Evolutionary conservation across 1,140 invertebrate genomes (phyloP), one percentile per base, ranked within the genome.

Genomic region (Drosophila nannoptera): DNA sequence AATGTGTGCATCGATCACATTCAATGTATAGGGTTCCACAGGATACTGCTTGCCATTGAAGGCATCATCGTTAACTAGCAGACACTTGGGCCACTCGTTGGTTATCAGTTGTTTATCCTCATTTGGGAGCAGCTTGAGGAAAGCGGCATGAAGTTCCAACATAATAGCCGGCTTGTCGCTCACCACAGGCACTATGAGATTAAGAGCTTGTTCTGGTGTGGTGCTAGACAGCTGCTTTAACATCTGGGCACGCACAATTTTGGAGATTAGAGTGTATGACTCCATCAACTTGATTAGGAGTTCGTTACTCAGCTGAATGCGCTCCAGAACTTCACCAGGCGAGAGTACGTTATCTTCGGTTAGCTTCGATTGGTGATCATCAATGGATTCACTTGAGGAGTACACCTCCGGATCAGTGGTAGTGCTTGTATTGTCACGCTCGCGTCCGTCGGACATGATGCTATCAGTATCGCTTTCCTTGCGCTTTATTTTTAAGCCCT

Each of bases 31-130:
- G 0, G 77, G 71, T 22, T 90, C 88, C 0, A 88, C 89, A 4
- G 88, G 88, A 73, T 81, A 74, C 29, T 77, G 66, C 48, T 77
- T 77, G 14, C 74, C 78, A 54, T 89, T 74, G 22, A 78, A 77
- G 16, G 87, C 82, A 0, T 75, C 71, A 32, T 87, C 87, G 4
- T 76, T 75, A 11, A 89, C 77, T 52, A 75, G 52, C 6, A 90
- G 58, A 16, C 80, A 87, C 55, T 89, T 88, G 8, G 82, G 75
- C 89, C 89, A 90, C 50, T 90, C 88, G 14, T 78, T 80, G 0
- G 76, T 80, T 32, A 90, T 84, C 5, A 88, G 43, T 40, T 89
- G 87, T 8, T 89, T 89, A 62, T 89, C 87, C 56, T 83, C 78
- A n/a, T 87, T 88, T 3, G 88, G 76, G 6, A 89, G 32, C 0